Conservation (phyloP, 1,140 invertebrate genomes). For the Nephotettix cincticeps region DNA sequence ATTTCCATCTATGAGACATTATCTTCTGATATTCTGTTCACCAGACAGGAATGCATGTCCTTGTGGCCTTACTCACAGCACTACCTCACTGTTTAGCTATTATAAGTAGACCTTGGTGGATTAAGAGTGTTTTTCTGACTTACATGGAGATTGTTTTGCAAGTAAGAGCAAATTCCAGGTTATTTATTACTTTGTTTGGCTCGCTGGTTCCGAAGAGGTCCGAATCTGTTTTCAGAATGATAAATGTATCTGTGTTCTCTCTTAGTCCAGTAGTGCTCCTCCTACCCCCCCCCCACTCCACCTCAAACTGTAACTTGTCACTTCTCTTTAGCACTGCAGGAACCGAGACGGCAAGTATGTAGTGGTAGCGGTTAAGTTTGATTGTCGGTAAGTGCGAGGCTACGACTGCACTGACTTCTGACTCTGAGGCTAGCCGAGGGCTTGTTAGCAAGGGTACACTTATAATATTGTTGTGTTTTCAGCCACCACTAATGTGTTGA, state of each 20-base stretch:
- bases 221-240: slow-evolving; percentile 21
- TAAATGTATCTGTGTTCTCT: slow-evolving; percentile 26
- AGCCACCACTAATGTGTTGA: slow-evolving; percentile 22
- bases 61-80: no score
- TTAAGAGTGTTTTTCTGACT: no score
- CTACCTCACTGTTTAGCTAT: no score
- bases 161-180: neutral
- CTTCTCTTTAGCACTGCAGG: slow-evolving; percentile 1
- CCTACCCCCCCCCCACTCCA: neutral
- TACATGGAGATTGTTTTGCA: neutral
- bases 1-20: no score
- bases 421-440: slow-evolving; percentile 30
- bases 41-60: no score
- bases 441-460: slow-evolving; percentile 38
- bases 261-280: neutral
- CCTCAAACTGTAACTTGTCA: slow-evolving; percentile 27
- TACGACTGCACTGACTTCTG: neutral
- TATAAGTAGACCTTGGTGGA: no score
- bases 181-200: slow-evolving; percentile 17
- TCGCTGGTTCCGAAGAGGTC: slow-evolving; percentile 4
- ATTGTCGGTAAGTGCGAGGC: no score
- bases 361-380: neutral
- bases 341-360: slow-evolving; percentile 8
- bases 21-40: no score
- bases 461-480: slow-evolving; percentile 23